These are phyloP conservation scores for Cricetomys ansorgei DNA, from an alignment of 2,113 vertebrate species.

Conservation along the genomic window DNA sequence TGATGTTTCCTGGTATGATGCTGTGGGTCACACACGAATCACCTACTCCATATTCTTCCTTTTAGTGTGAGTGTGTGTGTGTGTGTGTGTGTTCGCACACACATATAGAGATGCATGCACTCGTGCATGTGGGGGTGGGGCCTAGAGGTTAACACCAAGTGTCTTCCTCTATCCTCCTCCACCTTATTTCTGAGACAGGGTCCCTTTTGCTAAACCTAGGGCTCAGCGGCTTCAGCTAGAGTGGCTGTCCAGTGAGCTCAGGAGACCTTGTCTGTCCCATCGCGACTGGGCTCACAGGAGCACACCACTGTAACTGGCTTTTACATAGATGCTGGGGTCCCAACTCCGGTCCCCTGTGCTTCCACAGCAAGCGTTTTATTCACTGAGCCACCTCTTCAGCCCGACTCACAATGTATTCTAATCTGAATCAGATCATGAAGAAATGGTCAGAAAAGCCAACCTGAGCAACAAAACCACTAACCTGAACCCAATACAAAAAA, in stretches of 20 bases:
- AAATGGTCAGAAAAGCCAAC: slow-evolving; percentile 7
- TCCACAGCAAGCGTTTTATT: neutral
- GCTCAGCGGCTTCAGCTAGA: neutral
- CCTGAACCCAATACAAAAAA: neutral
- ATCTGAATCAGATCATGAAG: neutral
- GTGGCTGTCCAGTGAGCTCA: neutral
- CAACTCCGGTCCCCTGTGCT: neutral
- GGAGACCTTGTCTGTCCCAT: too few relatives aligned
- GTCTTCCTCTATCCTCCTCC: neutral
- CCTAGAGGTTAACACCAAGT: neutral
- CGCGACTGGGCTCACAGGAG: neutral
- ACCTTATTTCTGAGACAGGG: neutral
- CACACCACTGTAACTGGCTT: neutral
- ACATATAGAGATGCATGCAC: neutral
- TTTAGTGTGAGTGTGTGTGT: neutral
- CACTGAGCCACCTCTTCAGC: neutral
- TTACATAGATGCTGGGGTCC: neutral
- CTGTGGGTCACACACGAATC: neutral
- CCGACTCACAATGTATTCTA: neutral
- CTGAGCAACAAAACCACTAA: neutral
- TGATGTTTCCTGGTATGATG: neutral
- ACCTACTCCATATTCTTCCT: neutral
- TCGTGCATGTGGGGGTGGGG: neutral
- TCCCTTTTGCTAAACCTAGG: neutral
- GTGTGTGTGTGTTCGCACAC: neutral